Evolutionary conservation across 37 sponge, comb jelly and placozoan species (phyloP), one percentile per base, ranked within the genome.

Genomic region (Theonella swinhoei): DNA sequence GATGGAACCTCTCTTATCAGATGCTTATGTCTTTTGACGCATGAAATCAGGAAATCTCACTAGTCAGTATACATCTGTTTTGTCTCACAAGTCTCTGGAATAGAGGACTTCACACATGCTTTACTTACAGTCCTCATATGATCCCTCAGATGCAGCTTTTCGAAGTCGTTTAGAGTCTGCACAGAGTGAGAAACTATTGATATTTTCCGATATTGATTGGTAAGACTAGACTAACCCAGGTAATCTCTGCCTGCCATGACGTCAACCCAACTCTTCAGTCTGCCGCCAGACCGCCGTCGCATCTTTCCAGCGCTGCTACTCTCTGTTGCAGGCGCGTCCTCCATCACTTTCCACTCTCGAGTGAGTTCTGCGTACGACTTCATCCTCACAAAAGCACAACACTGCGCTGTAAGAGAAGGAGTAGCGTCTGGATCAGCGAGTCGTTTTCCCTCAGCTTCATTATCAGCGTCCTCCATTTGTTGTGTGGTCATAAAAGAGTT

Each of bases 61-160:
- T n/a, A n/a, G n/a, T n/a, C n/a, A n/a, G n/a, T n/a, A n/a, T n/a
- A n/a, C n/a, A n/a, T n/a, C n/a, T n/a, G n/a, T n/a, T n/a, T n/a
- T n/a, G n/a, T n/a, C n/a, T n/a, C n/a, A n/a, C n/a, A n/a, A n/a
- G n/a, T n/a, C n/a, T n/a, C n/a, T n/a, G n/a, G n/a, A n/a, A n/a
- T n/a, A n/a, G n/a, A n/a, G n/a, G n/a, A n/a, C n/a, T n/a, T n/a
- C 29, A 40, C 39, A 66, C 42, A 34, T 25, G 32, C 43, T n/a
- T 36, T 25, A 85, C 78, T 11, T 42, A 81, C 88, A 81, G 11
- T 81, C 70, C n/a, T 88, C 88, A 82, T 76, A 88, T 22, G 72
- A 42, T 70, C 88, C 88, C 68, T 88, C 78, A 28, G 87, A 70
- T 8, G 87, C 72, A 73, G 87, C 87, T 9, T 86, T 40, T 40